Percentiles rank a stretch among this genome's conserved stretches.
Conservation (phyloP, 2,888 invertebrate genomes). For the Eupithecia vulgata region DNA sequence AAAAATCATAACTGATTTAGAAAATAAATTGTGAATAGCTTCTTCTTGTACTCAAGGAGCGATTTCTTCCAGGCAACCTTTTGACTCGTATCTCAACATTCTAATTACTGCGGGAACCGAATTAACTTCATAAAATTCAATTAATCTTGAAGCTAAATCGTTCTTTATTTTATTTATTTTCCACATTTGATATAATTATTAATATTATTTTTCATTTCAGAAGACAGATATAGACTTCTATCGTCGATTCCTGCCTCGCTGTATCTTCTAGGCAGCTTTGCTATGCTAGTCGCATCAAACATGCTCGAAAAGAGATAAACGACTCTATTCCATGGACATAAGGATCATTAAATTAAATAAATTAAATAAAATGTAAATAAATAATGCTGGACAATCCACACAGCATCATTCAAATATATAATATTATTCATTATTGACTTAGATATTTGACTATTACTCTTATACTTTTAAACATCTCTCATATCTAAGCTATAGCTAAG, state of each 20-base stretch:
- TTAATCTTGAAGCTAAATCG: not conserved
- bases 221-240: constrained; percentile 90
- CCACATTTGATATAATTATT: constrained; percentile 12
- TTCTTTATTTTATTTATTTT: constrained; percentile 13
- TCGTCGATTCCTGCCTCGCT: constrained; percentile 91
- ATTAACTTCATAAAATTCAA: not conserved
- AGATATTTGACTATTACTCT: not conserved
- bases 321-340: not conserved
- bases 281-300: constrained; percentile 83
- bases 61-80: not conserved
- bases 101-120: not conserved
- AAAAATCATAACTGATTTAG: no score
- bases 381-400: no score
- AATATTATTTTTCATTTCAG: constrained; percentile 79
- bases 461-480: not conserved
- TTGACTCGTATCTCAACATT: not conserved
- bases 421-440: not conserved
- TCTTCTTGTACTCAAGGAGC: not conserved
- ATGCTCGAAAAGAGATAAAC: constrained; percentile 57
- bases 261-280: constrained; percentile 89
- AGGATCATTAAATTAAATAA: not conserved
- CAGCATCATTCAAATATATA: no score
- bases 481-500: not conserved
- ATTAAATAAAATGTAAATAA: no score
- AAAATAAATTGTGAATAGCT: not conserved